Evolutionary conservation across 2,888 invertebrate species (phyloP).

Genomic region (Stenodera caucasica): DNA sequence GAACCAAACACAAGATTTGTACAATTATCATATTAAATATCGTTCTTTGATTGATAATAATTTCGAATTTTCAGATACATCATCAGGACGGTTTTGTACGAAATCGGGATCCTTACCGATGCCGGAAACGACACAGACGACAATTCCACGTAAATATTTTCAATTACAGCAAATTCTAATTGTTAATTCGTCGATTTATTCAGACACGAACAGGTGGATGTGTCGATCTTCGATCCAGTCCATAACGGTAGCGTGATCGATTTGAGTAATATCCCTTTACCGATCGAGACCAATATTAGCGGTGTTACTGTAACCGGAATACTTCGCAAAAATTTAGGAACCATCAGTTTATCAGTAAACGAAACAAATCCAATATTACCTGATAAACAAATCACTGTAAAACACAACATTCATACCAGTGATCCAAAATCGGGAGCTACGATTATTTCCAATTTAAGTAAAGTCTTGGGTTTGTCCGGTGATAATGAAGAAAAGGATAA

Average conservation of each 20-base stretch:
- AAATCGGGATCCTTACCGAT: constrained; percentile 64
- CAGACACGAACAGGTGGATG: constrained; percentile 60
- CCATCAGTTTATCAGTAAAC: constrained; percentile 33
- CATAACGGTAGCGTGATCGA: constrained; percentile 58
- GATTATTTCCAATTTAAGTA: constrained; percentile 41
- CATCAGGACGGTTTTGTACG: constrained; percentile 62
- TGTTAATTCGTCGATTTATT: constrained; percentile 10
- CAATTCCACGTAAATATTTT: constrained; percentile 47
- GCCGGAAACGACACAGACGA: constrained; percentile 54
- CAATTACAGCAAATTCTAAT: neutral
- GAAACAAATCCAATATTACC: constrained; percentile 41
- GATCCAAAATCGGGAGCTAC: constrained; percentile 39
- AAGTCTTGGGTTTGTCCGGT: constrained; percentile 35
- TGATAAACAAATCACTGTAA: constrained; percentile 46
- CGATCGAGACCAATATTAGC: constrained; percentile 60
- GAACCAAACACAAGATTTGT: constrained; percentile 26
- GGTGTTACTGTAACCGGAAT: constrained; percentile 60
- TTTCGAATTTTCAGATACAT: constrained; percentile 56
- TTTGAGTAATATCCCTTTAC: constrained; percentile 59
- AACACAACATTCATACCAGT: constrained; percentile 47
- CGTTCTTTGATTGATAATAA: constrained; percentile 3
- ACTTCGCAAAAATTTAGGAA: constrained; percentile 55
- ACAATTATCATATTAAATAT: constrained; percentile 12
- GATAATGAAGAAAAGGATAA: neutral
- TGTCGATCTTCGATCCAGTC: constrained; percentile 60